Conservation (phyloP, 2,113 vertebrate species). For the Colius striatus region DNA sequence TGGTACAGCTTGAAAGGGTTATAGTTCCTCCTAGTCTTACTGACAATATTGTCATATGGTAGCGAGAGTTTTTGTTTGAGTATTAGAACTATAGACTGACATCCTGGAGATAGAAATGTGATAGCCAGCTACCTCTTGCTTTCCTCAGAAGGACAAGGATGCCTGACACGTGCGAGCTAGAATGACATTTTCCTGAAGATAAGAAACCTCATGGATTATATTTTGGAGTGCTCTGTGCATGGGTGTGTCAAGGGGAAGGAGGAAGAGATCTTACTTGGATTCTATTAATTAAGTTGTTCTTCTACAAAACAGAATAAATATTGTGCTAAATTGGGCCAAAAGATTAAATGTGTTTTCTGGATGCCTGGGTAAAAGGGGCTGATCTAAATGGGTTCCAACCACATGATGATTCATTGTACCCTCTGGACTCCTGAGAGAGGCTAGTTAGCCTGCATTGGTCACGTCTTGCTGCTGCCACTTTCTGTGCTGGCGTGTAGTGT, state of each 20-base stretch:
- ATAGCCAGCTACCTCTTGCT: neutral
- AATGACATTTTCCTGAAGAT: neutral
- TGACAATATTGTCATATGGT: neutral
- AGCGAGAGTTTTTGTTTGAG: neutral
- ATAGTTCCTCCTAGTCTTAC: neutral
- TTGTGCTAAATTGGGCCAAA: constrained; percentile 2
- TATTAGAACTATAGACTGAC: neutral
- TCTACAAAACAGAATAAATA: neutral
- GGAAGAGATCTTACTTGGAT: neutral
- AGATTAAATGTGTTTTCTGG: neutral
- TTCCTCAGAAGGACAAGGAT: neutral
- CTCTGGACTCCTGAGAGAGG: neutral
- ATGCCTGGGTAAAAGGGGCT: neutral
- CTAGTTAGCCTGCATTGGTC: neutral
- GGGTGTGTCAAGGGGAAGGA: neutral
- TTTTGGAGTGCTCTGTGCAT: neutral
- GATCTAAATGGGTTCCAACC: neutral
- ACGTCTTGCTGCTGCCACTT: constrained; percentile 24
- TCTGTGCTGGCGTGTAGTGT: neutral
- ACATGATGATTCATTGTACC: neutral
- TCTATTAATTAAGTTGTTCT: constrained; percentile 12
- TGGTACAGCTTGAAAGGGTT: neutral
- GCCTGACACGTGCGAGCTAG: neutral
- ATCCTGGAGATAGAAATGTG: neutral
- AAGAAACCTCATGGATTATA: neutral